These are phyloP conservation scores for Nymphicus hollandicus DNA, from an alignment of 2,113 vertebrate genomes.

Conservation along the genomic window DNA sequence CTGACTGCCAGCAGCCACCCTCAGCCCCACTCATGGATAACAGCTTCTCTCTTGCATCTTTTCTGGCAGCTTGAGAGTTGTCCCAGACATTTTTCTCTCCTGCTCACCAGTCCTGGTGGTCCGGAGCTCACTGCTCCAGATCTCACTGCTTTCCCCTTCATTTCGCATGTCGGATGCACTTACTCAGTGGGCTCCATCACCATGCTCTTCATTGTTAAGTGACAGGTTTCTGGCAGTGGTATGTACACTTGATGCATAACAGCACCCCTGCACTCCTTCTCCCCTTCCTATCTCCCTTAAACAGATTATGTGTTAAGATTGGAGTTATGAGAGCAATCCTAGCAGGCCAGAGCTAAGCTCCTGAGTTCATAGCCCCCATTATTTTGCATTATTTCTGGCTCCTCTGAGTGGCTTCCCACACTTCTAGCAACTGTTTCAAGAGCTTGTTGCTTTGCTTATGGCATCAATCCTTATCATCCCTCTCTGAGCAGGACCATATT, in stretches of 20 bases:
- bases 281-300: neutral
- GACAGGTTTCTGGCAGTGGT: slow-evolving; percentile 46
- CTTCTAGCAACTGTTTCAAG: neutral
- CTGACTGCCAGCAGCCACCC: neutral
- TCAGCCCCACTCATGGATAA: neutral
- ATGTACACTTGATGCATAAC: slow-evolving; percentile 39
- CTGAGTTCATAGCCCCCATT: neutral
- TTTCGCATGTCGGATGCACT: neutral
- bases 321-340: slow-evolving; percentile 12
- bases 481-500: neutral
- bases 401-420: slow-evolving; percentile 1
- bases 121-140: neutral
- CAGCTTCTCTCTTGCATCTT: neutral
- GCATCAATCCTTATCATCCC: neutral
- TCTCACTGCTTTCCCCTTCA: neutral
- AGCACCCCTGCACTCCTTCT: slow-evolving; percentile 22
- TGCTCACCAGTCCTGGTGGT: neutral
- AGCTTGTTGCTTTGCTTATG: neutral
- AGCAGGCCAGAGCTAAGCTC: neutral
- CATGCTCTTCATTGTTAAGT: neutral
- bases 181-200: neutral
- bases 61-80: neutral
- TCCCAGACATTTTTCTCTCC: neutral
- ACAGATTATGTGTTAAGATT: slow-evolving; percentile 24
- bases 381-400: slow-evolving; percentile 21